Conservation (phyloP, 2,888 invertebrate species). For the Nebria salina region DNA sequence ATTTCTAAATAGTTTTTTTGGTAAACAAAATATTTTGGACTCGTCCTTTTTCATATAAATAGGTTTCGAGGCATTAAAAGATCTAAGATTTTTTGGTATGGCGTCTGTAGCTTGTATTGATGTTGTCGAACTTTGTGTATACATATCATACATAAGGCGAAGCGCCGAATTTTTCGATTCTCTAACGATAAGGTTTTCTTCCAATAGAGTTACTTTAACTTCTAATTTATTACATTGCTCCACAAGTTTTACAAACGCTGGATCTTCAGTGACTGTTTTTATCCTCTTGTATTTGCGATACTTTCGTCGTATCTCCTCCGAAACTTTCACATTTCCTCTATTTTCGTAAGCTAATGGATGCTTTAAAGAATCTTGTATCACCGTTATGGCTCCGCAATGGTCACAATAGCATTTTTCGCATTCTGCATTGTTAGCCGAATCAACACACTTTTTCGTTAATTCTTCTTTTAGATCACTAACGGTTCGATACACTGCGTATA, state of each 20-base stretch:
- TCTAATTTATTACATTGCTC: not conserved
- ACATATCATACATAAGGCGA: conserved; percentile 22
- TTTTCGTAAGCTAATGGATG: conserved; percentile 23
- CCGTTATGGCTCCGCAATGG: conserved; percentile 28
- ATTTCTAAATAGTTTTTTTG: not conserved
- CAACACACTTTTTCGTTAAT: conserved; percentile 14
- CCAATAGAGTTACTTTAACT: not conserved
- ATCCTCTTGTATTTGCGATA: conserved; percentile 4
- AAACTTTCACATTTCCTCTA: not conserved
- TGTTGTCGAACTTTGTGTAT: conserved; percentile 18
- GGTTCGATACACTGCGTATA: conserved; percentile 28
- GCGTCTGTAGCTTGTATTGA: not conserved
- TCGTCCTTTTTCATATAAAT: not conserved
- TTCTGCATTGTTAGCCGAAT: not conserved
- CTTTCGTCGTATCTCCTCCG: conserved; percentile 10
- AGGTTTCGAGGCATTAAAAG: not conserved
- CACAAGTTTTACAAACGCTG: conserved; percentile 11
- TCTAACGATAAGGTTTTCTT: not conserved
- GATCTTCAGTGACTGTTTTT: conserved; percentile 18
- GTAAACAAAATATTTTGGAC: not conserved
- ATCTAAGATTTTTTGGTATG: not conserved
- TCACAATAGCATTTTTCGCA: conserved; percentile 33
- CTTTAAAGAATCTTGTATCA: conserved; percentile 36
- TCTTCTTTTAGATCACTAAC: conserved; percentile 17
- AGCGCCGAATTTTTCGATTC: not conserved